Conservation (phyloP, 2,888 invertebrate genomes). For the Phragmatobia fuliginosa region DNA sequence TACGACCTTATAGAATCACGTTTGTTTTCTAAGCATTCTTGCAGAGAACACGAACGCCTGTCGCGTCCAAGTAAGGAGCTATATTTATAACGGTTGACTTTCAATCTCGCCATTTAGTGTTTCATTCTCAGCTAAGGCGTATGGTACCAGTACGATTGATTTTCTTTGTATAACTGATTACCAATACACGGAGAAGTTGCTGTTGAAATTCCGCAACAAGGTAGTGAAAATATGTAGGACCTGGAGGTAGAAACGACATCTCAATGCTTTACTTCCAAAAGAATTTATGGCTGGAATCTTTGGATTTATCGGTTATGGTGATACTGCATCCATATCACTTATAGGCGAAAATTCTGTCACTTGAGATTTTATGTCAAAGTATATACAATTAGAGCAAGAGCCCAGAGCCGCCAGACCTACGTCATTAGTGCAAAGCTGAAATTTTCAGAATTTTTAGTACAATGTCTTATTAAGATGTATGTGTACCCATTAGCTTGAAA, state of each 20-base stretch:
- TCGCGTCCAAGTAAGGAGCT: conserved; percentile 34
- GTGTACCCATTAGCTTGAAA: too few relatives aligned
- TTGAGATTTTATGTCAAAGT: too few relatives aligned
- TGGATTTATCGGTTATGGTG: background rate
- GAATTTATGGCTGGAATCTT: background rate
- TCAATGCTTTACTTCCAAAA: background rate
- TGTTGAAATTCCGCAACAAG: conserved; percentile 13
- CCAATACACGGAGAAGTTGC: conserved; percentile 11
- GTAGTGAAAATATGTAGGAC: conserved; percentile 17
- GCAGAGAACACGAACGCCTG: conserved; percentile 31
- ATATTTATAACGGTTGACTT: conserved; percentile 5
- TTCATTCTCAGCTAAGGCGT: conserved; percentile 7
- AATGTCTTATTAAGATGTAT: too few relatives aligned
- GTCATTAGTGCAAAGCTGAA: too few relatives aligned
- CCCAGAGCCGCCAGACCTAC: too few relatives aligned
- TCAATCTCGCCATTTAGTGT: conserved; percentile 9
- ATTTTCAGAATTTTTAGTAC: too few relatives aligned
- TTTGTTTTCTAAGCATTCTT: conserved; percentile 44
- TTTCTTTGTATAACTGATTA: conserved; percentile 12
- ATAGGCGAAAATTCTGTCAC: background rate
- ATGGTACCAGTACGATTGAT: conserved; percentile 2
- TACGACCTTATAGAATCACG: conserved; percentile 1
- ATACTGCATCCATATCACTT: background rate
- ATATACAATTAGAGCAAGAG: too few relatives aligned
- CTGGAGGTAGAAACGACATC: conserved; percentile 17